A percentile compares a stretch with the other conserved stretches of the same genome.
Evolutionary conservation across 2,888 invertebrate species (phyloP).

Genomic region (Drosophila vallismaia): DNA sequence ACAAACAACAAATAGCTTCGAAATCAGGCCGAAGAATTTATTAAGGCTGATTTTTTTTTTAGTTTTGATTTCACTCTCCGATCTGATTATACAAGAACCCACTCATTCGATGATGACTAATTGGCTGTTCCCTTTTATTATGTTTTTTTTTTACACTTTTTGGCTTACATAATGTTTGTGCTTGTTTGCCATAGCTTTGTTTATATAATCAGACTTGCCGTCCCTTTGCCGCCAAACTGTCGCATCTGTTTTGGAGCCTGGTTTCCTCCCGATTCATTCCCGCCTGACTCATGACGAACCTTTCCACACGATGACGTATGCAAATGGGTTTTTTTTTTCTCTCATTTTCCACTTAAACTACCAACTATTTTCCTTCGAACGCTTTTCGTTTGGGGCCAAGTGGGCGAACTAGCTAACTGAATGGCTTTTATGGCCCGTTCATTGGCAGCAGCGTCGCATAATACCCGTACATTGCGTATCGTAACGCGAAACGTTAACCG

Average conservation of each 20-base stretch:
- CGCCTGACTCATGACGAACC: slow-evolving; percentile 48
- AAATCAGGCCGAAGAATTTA: slow-evolving; percentile 41
- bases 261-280: slow-evolving; percentile 25
- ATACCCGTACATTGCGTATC: slow-evolving; percentile 66
- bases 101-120: slow-evolving; percentile 25
- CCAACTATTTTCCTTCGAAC: slow-evolving; percentile 3
- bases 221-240: not conserved
- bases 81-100: slow-evolving; percentile 35
- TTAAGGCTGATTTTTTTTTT: slow-evolving; percentile 33
- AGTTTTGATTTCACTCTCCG: slow-evolving; percentile 30
- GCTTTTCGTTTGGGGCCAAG: slow-evolving; percentile 45
- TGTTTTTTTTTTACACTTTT: slow-evolving; percentile 2
- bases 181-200: slow-evolving; percentile 2
- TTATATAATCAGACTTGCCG: slow-evolving; percentile 8
- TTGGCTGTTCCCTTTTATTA: slow-evolving; percentile 20
- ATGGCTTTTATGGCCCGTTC: slow-evolving; percentile 28
- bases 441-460: slow-evolving; percentile 56
- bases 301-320: slow-evolving; percentile 38
- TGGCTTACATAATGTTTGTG: slow-evolving; percentile 50
- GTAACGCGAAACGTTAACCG: slow-evolving; percentile 49
- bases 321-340: slow-evolving; percentile 33
- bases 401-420: slow-evolving; percentile 29
- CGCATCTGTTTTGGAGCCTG: slow-evolving; percentile 13
- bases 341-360: not conserved
- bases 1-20: slow-evolving; percentile 15